Evolutionary conservation across 2,113 vertebrate species (phyloP).

Genomic region (Pelobates fuscus): DNA sequence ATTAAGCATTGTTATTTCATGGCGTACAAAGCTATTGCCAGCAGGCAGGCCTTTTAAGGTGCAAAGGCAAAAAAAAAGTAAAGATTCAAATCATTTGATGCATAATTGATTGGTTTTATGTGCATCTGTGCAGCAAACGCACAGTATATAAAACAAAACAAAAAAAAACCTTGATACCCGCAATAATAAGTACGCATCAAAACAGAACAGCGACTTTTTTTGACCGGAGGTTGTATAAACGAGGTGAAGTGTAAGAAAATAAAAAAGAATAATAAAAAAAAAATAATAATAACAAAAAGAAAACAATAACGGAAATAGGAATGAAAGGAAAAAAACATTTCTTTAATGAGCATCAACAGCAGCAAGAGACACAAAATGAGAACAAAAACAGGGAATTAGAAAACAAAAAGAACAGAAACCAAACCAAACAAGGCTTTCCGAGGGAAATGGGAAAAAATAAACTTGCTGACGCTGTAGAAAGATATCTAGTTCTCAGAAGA

Average conservation of each 20-base stretch:
- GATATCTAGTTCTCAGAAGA: background rate
- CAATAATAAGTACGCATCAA: conserved; percentile 56
- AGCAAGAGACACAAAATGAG: conserved; percentile 39
- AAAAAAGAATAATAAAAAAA: conserved; percentile 54
- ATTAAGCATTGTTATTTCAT: conserved; percentile 65
- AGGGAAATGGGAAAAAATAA: background rate
- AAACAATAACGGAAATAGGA: conserved; percentile 16
- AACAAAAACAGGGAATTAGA: conserved; percentile 62
- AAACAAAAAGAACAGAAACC: conserved; percentile 53
- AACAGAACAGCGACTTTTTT: conserved; percentile 58
- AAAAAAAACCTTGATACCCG: conserved; percentile 61
- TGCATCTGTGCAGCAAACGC: conserved; percentile 38
- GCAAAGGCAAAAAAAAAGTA: conserved; percentile 57
- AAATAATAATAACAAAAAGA: conserved; percentile 40
- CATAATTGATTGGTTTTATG: conserved; percentile 73
- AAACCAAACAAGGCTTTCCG: conserved; percentile 37
- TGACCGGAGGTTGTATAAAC: conserved; percentile 59
- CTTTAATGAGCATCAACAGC: conserved; percentile 61
- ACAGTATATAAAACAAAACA: conserved; percentile 1
- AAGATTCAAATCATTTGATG: conserved; percentile 73
- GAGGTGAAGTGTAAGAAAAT: conserved; percentile 35
- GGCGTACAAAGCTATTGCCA: conserved; percentile 54
- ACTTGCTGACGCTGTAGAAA: conserved; percentile 12
- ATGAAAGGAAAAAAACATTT: conserved; percentile 32
- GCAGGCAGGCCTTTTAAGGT: conserved; percentile 58